Evolutionary conservation across 1,140 invertebrate genomes (phyloP), one percentile per base, ranked within the genome.

Genomic region (Meloidogyne exigua): DNA sequence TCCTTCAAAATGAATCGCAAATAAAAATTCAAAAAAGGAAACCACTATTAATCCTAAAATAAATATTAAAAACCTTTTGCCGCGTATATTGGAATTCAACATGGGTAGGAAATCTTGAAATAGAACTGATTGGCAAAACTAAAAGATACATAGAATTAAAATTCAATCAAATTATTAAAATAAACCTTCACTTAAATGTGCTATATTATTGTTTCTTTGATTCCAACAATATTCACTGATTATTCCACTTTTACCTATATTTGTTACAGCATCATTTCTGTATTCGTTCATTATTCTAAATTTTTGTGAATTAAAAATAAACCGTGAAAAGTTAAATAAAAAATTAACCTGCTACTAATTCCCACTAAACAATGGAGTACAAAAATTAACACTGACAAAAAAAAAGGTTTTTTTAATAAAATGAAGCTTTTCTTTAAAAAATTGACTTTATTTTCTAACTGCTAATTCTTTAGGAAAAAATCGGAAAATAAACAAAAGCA

Each of bases 271-370:
- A 65, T 65, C 57, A 65, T 73, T 65, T 23, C 39, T 21, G 39
- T 73, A 73, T 26, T 73, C 44, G 32, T 64, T 73, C 49, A 57
- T 57, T 57, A n/a, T n/a, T n/a, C 7, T n/a, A 57, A n/a, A n/a
- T 57, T 57, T n/a, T 57, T 57, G n/a, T 49, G 18, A 18, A 10
- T 0, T 49, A n/a, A 57, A n/a, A 7, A n/a, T 57, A 4, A n/a
- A 3, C 44, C 15, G 18, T 18, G 18, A 57, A 57, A 57, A 57
- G 7, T 57, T 21, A 9, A n/a, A 21, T 3, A 57, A 39, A 39
- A 39, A 39, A 39, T 39, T 39, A 39, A 39, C 0, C 9, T 9
- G 3, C 0, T 4, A 39, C 4, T 4, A 39, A 39, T 9, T 39
- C 10, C 10, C 36, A 39, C 4, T 39, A 39, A 7, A 39, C 4